Conservation (phyloP, 64 coral and sea anemone species). For the Pocillopora verrucosa region DNA sequence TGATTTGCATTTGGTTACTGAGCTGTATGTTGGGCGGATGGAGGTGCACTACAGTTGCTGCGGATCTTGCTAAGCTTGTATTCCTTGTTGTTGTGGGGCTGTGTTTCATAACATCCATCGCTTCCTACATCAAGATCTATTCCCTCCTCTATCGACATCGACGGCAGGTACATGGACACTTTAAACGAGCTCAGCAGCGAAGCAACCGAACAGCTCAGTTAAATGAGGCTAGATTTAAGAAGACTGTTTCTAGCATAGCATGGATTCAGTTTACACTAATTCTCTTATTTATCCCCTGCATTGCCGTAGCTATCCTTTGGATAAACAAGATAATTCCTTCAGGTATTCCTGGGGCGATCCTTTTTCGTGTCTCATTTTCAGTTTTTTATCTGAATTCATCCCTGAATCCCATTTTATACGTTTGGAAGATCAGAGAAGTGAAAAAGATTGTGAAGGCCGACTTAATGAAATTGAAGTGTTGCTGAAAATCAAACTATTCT, state of each 20-base stretch:
- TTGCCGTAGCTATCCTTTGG: not conserved
- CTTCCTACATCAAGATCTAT: not conserved
- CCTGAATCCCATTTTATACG: too few relatives aligned
- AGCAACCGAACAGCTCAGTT: not conserved
- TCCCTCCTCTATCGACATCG: not conserved
- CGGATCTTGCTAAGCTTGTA: too few relatives aligned
- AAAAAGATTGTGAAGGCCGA: too few relatives aligned
- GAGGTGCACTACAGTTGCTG: not conserved
- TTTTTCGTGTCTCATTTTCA: too few relatives aligned
- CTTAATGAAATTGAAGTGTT: too few relatives aligned
- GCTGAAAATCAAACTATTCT: too few relatives aligned
- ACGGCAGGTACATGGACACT: not conserved
- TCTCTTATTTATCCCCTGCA: not conserved
- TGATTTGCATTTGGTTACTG: not conserved
- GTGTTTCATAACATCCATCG: not conserved
- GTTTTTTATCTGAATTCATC: too few relatives aligned
- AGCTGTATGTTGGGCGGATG: not conserved
- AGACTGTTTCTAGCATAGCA: constrained; percentile 8
- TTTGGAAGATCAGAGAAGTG: too few relatives aligned
- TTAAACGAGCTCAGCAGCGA: too few relatives aligned
- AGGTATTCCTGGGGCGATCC: too few relatives aligned
- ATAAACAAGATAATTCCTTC: too few relatives aligned
- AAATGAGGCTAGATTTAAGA: not conserved
- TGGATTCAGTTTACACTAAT: not conserved
- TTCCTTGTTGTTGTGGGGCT: not conserved